Evolutionary conservation across 1,140 invertebrate species (phyloP).

Genomic region (Melanaphis sacchari): DNA sequence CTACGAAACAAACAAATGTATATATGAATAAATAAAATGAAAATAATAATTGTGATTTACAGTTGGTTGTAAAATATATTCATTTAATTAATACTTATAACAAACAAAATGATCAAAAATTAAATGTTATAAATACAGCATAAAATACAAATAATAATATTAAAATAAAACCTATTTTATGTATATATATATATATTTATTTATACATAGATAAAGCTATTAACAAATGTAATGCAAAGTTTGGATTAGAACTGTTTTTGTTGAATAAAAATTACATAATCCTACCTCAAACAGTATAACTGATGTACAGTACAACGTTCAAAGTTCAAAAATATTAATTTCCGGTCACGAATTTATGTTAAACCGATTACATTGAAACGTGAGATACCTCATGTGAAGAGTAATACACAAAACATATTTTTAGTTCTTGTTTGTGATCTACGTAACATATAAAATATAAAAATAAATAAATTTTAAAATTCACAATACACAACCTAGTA

Average conservation of each 20-base stretch:
- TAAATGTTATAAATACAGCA: neutral
- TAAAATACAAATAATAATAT: too few species aligned
- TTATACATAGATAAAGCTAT: neutral
- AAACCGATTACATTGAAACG: conserved; percentile 11
- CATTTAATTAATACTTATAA: neutral
- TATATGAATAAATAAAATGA: neutral
- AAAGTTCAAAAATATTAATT: conserved; percentile 18
- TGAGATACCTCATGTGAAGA: neutral
- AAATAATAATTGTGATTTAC: neutral
- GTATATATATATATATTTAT: too few species aligned
- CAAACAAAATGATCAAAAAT: neutral
- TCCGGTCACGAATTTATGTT: neutral
- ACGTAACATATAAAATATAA: neutral
- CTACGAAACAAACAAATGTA: too few species aligned
- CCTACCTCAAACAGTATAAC: neutral
- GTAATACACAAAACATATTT: neutral
- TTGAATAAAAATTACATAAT: neutral
- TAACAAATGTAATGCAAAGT: neutral
- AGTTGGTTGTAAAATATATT: neutral
- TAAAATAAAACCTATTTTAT: neutral
- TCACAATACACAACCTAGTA: neutral
- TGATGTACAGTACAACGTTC: neutral
- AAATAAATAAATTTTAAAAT: neutral
- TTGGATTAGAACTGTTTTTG: neutral
- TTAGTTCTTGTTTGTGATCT: neutral